Evolutionary conservation across 2,888 invertebrate genomes (phyloP), one percentile per base, ranked within the genome.

Genomic region (Erynnis tages): DNA sequence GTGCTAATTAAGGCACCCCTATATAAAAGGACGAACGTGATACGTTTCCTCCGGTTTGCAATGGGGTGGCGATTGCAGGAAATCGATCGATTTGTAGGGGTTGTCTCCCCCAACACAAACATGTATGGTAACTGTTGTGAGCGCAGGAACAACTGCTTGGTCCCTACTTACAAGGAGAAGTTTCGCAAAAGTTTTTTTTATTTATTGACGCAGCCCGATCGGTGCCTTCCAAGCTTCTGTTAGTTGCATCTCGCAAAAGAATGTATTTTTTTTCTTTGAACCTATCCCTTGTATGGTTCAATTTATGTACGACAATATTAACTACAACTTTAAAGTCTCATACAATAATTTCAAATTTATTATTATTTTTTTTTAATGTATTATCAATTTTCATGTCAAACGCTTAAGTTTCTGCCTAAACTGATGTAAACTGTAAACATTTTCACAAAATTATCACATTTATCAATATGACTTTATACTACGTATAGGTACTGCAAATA

Each of bases 1-100:
- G 58, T 46, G 56, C 60, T 60, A 60, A 58, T 60, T 56, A 60
- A 60, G 53, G 43, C 29, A 35, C 50, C 50, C 50, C 50, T 27
- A 50, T 19, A 50, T 44, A 43, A 44, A 50, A 50, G 41, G 44
- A 27, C 43, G 43, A 44, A 55, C 52, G 49, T 44, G 54, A 49
- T 38, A 49, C 49, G 44, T 49, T 49, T 48, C 54, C 44, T 38
- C 14, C 19, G 27, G 38, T 54, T 49, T 49, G 49, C 44, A 38
- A 44, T 34, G 49, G 44, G 50, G 54, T 38, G 54, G 48, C 32
- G 23, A 30, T 48, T 48, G 50, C 19, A 43, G 50, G 43, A 49
- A 48, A 54, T 25, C 54, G 54, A 54, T 54, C 48, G 54, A 38
- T 48, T 37, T 35, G 35, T 19, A 50, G 49, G 49, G 49, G 49